phyloP scores from a whole-genome alignment of 2,888 invertebrate species.

The Sphecodes monilicornis region DNA sequence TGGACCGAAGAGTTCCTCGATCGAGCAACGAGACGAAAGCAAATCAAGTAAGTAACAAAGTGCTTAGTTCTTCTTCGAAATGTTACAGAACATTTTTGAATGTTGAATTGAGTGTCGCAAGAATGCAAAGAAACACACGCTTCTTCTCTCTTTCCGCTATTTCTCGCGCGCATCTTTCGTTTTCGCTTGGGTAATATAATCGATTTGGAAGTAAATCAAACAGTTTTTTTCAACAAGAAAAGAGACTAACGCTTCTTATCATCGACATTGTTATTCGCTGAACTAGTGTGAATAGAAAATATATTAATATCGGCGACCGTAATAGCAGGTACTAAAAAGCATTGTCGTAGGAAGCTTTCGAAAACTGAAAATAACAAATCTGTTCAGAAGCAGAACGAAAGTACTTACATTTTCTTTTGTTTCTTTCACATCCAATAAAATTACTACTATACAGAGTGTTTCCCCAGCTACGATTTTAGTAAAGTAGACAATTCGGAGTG shows the following conservation, averaged over 20 bases:
- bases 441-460: neutral
- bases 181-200: conserved; percentile 9
- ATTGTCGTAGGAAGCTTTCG: neutral
- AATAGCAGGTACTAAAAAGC: neutral
- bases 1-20: conserved; percentile 71
- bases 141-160: conserved; percentile 37
- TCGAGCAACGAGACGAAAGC: conserved; percentile 60
- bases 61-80: neutral
- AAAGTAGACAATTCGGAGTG: neutral
- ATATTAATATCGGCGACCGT: neutral
- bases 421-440: neutral
- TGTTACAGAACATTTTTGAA: conserved; percentile 40
- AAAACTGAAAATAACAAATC: neutral
- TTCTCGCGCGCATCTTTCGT: conserved; percentile 24
- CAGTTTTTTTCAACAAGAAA: neutral
- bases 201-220: neutral
- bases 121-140: conserved; percentile 29
- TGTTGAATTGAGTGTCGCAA: conserved; percentile 65
- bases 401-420: neutral
- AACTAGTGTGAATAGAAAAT: neutral
- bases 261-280: neutral
- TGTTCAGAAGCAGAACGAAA: neutral
- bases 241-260: neutral
- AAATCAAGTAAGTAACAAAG: conserved; percentile 70
- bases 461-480: neutral